Base-by-base conservation (phyloP, 1,140 invertebrate species). In the Pantala flavescens region DNA sequence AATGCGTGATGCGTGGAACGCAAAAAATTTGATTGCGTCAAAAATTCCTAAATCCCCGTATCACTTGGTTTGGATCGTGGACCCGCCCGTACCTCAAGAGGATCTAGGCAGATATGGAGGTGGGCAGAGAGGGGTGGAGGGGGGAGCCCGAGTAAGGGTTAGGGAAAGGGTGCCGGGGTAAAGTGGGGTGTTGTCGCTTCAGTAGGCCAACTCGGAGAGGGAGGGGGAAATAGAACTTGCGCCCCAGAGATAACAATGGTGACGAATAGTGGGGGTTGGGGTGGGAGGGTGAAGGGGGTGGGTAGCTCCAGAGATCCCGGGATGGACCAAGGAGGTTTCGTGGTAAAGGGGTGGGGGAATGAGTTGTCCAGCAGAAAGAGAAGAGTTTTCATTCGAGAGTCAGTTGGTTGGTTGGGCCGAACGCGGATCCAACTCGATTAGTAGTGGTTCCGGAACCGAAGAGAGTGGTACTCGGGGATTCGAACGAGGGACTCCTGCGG, bases 121-220 rank as follows among this genome's bases (percentile, higher is more conserved):
- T 36, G 28, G 9, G 28, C 2, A 36, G 28, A 36, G 28, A 36
- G 28, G 28, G 28, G 28, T 82, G 81, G 82, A 82, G 82, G 82
- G 81, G 81, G 81, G 80, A 80, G 78, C 79, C 77, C 79, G 79
- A 76, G 75, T 77, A 80, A 81, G 80, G 76, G 77, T 74, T 74
- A 36, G 76, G 43, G 76, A 77, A 72, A 24, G 24, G 55, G 28
- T 36, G 28, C 28, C 28, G 28, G 2, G 28, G 9, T 5, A 9
- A 63, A 21, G 49, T 79, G 77, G 78, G 80, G 79, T 74, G 72
- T 76, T 79, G 78, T 78, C 73, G 71, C 74, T 78, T 77, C 76
- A 77, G 77, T 42, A 72, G 74, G 77, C 23, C 24, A 43, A 43
- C 24, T 71, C 43, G 23, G 24, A 23, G 24, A 24, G 23, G 24